These are phyloP conservation scores for Ginglymostoma cirratum DNA, from an alignment of 2,113 vertebrate genomes.

Conservation along the genomic window DNA sequence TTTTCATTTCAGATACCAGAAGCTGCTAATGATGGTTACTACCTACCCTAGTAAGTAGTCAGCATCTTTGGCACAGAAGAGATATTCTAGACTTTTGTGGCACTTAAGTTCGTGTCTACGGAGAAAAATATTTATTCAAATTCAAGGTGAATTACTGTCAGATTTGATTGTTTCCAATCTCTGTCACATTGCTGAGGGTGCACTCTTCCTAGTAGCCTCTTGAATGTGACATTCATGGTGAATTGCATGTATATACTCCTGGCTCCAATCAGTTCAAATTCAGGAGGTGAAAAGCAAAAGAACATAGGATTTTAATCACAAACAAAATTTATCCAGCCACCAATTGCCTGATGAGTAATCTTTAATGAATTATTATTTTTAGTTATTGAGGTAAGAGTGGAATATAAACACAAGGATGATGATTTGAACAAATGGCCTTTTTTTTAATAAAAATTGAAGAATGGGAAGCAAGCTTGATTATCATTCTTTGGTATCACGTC, in stretches of 20 bases:
- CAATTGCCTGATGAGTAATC: background rate
- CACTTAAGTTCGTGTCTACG: background rate
- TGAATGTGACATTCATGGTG: background rate
- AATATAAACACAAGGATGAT: background rate
- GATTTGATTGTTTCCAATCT: background rate
- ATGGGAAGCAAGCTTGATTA: background rate
- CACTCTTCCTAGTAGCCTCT: background rate
- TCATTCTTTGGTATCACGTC: background rate
- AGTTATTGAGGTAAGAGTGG: background rate
- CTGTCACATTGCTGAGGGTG: background rate
- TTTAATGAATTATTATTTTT: background rate
- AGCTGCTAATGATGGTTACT: background rate
- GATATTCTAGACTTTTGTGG: background rate
- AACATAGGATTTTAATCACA: background rate
- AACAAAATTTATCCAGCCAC: background rate
- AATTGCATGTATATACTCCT: background rate
- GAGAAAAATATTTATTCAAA: background rate
- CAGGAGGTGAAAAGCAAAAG: background rate
- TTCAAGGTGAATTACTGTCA: background rate
- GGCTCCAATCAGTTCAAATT: background rate
- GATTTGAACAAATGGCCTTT: background rate
- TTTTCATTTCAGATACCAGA: background rate
- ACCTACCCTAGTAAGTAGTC: background rate
- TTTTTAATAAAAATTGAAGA: background rate
- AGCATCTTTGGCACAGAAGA: background rate